Evolutionary conservation across 2,113 vertebrate species (phyloP).

Genomic region (Megalops atlanticus): DNA sequence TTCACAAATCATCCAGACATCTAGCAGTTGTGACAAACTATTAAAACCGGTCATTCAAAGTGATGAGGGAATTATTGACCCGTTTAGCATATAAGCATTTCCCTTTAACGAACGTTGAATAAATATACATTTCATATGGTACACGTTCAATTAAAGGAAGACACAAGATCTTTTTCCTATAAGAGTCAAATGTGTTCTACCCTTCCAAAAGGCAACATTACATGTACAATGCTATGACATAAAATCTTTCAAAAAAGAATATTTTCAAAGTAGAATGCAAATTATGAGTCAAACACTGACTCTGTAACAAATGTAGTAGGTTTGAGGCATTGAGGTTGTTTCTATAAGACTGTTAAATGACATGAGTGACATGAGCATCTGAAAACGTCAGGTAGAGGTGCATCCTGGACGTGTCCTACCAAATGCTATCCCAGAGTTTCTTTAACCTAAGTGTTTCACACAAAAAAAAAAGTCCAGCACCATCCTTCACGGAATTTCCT

Average conservation of each 20-base stretch:
- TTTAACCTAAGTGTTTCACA: too few species aligned
- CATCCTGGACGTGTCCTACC: too few species aligned
- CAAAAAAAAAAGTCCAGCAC: too few species aligned
- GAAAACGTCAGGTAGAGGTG: too few species aligned
- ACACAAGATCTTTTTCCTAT: background rate
- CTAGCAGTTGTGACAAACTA: background rate
- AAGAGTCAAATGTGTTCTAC: background rate
- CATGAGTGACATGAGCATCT: too few species aligned
- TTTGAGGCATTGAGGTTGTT: too few species aligned
- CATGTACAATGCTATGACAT: background rate
- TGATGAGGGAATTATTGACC: background rate
- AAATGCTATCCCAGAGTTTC: too few species aligned
- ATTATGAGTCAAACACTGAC: too few species aligned
- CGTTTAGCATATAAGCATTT: constrained; percentile 6
- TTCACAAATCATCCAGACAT: too few species aligned
- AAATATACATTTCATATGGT: background rate
- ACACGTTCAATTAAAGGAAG: background rate
- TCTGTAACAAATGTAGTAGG: too few species aligned
- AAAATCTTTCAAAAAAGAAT: background rate
- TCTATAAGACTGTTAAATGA: too few species aligned
- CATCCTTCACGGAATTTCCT: too few species aligned
- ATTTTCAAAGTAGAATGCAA: background rate
- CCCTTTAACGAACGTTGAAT: background rate
- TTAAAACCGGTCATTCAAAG: constrained; percentile 6
- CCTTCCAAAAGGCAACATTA: background rate